Evolutionary conservation across 2,113 vertebrate species (phyloP).

Genomic region (Thamnaconus septentrionalis): DNA sequence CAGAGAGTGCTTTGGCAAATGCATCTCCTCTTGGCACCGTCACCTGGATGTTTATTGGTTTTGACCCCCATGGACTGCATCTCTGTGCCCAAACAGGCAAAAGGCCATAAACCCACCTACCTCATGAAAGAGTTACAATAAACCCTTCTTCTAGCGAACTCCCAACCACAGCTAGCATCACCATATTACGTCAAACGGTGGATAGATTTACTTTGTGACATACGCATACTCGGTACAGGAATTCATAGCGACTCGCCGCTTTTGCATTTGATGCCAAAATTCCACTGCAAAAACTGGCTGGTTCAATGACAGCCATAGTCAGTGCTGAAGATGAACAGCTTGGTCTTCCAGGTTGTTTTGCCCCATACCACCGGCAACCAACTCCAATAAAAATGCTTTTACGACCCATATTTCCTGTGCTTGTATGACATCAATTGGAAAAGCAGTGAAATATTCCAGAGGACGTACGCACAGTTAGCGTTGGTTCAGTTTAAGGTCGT

Average conservation of each 20-base stretch:
- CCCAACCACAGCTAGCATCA: slow-evolving; percentile 14
- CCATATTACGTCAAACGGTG: slow-evolving; percentile 1
- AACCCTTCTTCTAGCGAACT: slow-evolving; percentile 6
- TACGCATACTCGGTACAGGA: too few relatives aligned
- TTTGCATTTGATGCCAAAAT: too few relatives aligned
- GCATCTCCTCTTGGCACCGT: slow-evolving; percentile 36
- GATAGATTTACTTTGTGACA: slow-evolving; percentile 11
- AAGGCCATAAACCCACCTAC: slow-evolving; percentile 53
- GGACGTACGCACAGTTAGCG: not conserved
- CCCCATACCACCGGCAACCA: slow-evolving; percentile 2
- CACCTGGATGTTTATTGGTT: slow-evolving; percentile 53
- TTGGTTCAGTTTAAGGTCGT: slow-evolving; percentile 11
- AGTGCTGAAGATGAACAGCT: slow-evolving; percentile 17
- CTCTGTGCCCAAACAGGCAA: slow-evolving; percentile 43
- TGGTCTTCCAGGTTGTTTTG: slow-evolving; percentile 6
- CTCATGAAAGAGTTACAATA: slow-evolving; percentile 27
- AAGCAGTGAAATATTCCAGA: slow-evolving; percentile 22
- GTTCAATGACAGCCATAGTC: slow-evolving; percentile 13
- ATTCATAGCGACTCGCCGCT: too few relatives aligned
- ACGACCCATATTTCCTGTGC: slow-evolving; percentile 13
- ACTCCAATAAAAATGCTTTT: slow-evolving; percentile 12
- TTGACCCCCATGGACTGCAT: slow-evolving; percentile 50
- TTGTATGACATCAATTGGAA: slow-evolving; percentile 25
- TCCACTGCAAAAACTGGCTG: slow-evolving; percentile 6
- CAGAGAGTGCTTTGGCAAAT: slow-evolving; percentile 46